These are phyloP conservation scores for Urocyon cinereoargenteus DNA, from an alignment of 2,797 vertebrate species.

Conservation along the genomic window DNA sequence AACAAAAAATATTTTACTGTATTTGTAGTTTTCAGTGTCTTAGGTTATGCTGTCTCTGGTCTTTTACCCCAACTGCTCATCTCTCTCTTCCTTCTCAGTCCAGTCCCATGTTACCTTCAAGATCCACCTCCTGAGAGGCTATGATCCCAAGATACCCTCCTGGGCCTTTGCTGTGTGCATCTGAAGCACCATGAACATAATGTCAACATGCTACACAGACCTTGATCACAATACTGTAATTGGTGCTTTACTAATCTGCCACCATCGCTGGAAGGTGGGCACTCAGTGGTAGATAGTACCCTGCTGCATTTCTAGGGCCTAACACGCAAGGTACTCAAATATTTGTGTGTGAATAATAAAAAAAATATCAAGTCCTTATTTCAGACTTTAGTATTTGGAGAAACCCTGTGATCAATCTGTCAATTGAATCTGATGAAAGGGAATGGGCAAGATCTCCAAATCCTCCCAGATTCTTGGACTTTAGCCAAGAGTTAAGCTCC, in stretches of 20 bases:
- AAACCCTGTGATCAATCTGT: not conserved
- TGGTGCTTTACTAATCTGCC: not conserved
- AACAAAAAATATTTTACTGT: not conserved
- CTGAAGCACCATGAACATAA: not conserved
- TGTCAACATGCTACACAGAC: not conserved
- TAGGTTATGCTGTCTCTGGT: not conserved
- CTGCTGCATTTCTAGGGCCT: not conserved
- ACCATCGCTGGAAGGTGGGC: not conserved
- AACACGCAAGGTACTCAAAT: not conserved
- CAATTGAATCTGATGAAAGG: not conserved
- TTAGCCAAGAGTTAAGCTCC: not conserved
- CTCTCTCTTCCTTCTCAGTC: not conserved
- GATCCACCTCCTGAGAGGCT: not conserved
- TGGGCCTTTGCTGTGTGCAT: not conserved
- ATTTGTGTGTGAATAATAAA: not conserved
- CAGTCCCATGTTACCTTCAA: not conserved
- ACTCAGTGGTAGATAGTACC: not conserved
- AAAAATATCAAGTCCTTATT: not conserved
- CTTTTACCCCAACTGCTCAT: not conserved
- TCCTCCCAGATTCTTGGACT: not conserved
- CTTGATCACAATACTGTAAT: not conserved
- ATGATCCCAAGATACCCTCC: no score
- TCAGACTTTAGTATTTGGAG: conserved; percentile 33
- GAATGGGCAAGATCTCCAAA: not conserved
- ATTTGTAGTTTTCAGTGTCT: not conserved